These are phyloP conservation scores for Caenorhabditis sinica DNA, from an alignment of 2,888 invertebrate genomes.

Conservation along the genomic window DNA sequence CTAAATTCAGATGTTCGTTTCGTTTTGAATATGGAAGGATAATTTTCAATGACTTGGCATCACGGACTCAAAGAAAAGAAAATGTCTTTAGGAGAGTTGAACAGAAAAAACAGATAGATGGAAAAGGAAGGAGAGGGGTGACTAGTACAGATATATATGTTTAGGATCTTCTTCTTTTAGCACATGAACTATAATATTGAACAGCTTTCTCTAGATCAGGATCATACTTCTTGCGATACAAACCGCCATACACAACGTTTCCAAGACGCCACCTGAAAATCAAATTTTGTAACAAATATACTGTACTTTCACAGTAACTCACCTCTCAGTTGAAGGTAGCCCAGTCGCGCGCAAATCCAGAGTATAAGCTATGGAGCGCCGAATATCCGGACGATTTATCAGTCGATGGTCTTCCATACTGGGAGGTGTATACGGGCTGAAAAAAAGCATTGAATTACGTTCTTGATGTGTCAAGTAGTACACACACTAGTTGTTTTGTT, in stretches of 20 bases:
- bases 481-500: constrained; percentile 47
- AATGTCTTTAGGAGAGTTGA: constrained; percentile 26
- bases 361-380: constrained; percentile 77
- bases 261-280: constrained; percentile 74
- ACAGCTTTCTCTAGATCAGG: constrained; percentile 67
- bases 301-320: background rate
- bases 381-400: constrained; percentile 73
- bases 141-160: constrained; percentile 50
- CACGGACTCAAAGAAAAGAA: constrained; percentile 59
- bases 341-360: constrained; percentile 78
- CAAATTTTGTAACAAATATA: too few species aligned
- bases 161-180: constrained; percentile 61
- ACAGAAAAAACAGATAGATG: constrained; percentile 35
- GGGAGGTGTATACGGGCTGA: constrained; percentile 70
- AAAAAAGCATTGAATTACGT: constrained; percentile 31
- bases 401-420: constrained; percentile 68
- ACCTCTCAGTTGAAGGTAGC: constrained; percentile 76
- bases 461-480: constrained; percentile 33
- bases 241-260: constrained; percentile 74
- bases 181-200: constrained; percentile 68
- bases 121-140: background rate
- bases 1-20: constrained; percentile 57
- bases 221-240: constrained; percentile 72
- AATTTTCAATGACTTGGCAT: constrained; percentile 66
- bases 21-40: constrained; percentile 63